These are phyloP conservation scores for Leistus spinibarbis DNA, from an alignment of 2,888 invertebrate genomes.

Conservation along the genomic window DNA sequence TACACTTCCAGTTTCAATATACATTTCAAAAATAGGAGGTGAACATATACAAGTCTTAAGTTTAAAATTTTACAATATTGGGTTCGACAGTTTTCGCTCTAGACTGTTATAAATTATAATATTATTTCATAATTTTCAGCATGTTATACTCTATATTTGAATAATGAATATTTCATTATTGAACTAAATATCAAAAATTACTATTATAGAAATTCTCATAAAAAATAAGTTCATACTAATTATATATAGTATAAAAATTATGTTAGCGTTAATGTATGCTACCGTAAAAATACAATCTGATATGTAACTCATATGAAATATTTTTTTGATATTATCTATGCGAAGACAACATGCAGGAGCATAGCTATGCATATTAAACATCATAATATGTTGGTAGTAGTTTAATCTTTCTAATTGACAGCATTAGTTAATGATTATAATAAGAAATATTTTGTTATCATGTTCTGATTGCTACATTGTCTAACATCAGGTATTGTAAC, in stretches of 20 bases:
- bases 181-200: too few species aligned
- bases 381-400: not conserved
- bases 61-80: too few species aligned
- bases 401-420: conserved; percentile 5
- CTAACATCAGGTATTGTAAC: conserved; percentile 27
- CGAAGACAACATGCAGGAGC: not conserved
- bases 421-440: conserved; percentile 13
- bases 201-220: not conserved
- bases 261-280: not conserved
- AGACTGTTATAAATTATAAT: too few species aligned
- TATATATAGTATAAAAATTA: not conserved
- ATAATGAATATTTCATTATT: too few species aligned
- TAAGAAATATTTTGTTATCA: not conserved
- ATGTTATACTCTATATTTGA: too few species aligned
- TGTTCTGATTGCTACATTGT: conserved; percentile 12
- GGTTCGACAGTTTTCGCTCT: too few species aligned
- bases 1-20: too few species aligned
- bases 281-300: not conserved
- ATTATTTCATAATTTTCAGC: too few species aligned
- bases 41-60: too few species aligned
- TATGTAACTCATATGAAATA: not conserved
- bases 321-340: not conserved
- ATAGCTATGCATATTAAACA: conserved; percentile 1
- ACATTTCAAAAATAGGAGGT: too few species aligned
- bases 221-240: not conserved